Evolutionary conservation across 2,888 invertebrate species (phyloP).

Genomic region (Myopa tessellatipennis): DNA sequence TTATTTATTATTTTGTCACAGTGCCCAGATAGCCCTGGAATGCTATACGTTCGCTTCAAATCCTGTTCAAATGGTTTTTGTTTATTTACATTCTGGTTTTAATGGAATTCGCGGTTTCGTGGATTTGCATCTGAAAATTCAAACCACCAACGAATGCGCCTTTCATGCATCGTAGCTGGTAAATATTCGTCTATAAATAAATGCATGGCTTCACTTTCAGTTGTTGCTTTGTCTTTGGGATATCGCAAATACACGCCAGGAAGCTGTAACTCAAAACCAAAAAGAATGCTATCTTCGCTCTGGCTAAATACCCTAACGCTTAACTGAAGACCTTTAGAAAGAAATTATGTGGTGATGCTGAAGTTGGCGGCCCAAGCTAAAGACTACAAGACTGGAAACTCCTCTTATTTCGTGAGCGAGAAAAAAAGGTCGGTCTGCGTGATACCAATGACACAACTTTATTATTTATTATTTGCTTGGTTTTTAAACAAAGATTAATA

Average conservation of each 20-base stretch:
- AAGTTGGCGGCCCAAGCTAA: too few species aligned
- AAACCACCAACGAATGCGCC: conserved; percentile 7
- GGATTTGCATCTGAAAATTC: conserved; percentile 8
- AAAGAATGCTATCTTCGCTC: too few species aligned
- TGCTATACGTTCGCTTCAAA: not conserved
- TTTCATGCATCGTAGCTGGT: not conserved
- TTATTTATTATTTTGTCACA: not conserved
- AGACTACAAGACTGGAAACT: too few species aligned
- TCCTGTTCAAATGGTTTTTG: not conserved
- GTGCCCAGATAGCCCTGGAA: not conserved
- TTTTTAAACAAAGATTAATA: too few species aligned
- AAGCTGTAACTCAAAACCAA: too few species aligned
- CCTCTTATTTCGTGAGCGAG: too few species aligned
- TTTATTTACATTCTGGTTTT: conserved; percentile 13
- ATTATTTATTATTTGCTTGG: too few species aligned
- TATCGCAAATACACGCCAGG: not conserved
- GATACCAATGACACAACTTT: too few species aligned
- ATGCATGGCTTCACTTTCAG: not conserved
- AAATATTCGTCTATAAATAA: conserved; percentile 21
- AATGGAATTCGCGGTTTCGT: conserved; percentile 10
- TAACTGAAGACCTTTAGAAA: too few species aligned
- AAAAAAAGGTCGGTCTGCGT: too few species aligned
- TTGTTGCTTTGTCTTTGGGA: conserved; percentile 7
- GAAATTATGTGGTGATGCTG: too few species aligned
- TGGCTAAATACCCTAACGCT: too few species aligned